A percentile compares a stretch with the other conserved stretches of the same genome.
Conservation (phyloP, 2,888 invertebrate species). For the Boloria euphrosyne region DNA sequence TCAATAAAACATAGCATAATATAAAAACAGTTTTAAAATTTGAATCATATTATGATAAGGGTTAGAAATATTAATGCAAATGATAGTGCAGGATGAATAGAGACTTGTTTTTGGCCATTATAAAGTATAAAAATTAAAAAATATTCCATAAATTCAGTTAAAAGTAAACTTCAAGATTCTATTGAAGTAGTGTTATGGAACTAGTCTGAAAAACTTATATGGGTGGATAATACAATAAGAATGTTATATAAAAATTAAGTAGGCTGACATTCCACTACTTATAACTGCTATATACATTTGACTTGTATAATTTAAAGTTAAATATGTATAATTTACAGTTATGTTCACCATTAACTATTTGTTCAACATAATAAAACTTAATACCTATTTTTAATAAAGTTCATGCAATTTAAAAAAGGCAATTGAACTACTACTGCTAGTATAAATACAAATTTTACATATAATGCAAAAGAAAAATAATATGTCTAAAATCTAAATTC, state of each 20-base stretch:
- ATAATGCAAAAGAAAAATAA: background rate
- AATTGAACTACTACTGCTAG: background rate
- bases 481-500: background rate
- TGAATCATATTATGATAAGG: background rate
- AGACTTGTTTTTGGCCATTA: constrained; percentile 20
- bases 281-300: no score
- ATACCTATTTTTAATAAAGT: background rate
- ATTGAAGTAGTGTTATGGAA: background rate
- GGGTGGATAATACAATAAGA: constrained; percentile 1
- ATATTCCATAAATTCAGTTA: background rate
- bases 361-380: background rate
- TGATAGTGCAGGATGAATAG: constrained; percentile 14
- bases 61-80: background rate
- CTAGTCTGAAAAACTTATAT: background rate
- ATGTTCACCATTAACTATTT: no score
- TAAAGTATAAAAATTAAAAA: background rate
- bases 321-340: no score
- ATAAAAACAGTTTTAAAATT: background rate
- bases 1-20: background rate
- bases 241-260: constrained; percentile 6
- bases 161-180: background rate
- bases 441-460: background rate
- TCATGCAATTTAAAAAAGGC: constrained; percentile 10
- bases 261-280: no score
- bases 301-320: no score